phyloP scores from a whole-genome alignment of 2,888 invertebrate species.

The Cantharis lateralis region DNA sequence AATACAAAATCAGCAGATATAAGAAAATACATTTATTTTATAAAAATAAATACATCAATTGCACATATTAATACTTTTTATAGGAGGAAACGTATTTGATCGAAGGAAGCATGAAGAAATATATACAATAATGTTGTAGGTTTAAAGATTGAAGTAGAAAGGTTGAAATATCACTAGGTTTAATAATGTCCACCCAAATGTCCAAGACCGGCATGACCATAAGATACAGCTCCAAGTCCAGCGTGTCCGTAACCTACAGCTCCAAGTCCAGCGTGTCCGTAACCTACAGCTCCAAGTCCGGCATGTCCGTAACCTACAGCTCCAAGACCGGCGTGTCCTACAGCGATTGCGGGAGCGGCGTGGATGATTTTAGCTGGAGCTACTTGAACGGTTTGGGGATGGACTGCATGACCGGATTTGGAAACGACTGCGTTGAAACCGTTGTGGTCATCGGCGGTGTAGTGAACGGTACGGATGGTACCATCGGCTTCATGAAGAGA shows the following conservation, averaged over 20 bases:
- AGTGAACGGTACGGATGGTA: conserved; percentile 61
- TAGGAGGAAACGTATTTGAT: background rate
- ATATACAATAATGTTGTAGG: conserved; percentile 23
- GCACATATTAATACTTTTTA: conserved; percentile 18
- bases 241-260: background rate
- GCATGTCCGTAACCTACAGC: conserved; percentile 8
- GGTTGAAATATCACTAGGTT: conserved; percentile 13
- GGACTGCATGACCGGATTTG: conserved; percentile 60
- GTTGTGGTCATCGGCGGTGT: conserved; percentile 62
- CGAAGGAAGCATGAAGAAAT: conserved; percentile 19
- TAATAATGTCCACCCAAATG: conserved; percentile 19
- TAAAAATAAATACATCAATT: conserved; percentile 29
- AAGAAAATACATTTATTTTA: conserved; percentile 24
- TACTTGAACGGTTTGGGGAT: conserved; percentile 46
- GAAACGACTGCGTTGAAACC: conserved; percentile 56
- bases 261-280: conserved; percentile 12
- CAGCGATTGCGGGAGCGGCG: conserved; percentile 12
- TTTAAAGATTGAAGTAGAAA: conserved; percentile 12
- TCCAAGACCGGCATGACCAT: background rate
- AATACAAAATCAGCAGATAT: background rate
- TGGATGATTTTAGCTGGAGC: conserved; percentile 24
- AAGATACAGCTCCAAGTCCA: conserved; percentile 1
- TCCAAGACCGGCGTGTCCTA: conserved; percentile 5
- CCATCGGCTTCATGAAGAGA: conserved; percentile 63
- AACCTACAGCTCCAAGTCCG: conserved; percentile 5